Evolutionary conservation across 2,113 vertebrate genomes (phyloP).

Genomic region (Microtus oregoni): DNA sequence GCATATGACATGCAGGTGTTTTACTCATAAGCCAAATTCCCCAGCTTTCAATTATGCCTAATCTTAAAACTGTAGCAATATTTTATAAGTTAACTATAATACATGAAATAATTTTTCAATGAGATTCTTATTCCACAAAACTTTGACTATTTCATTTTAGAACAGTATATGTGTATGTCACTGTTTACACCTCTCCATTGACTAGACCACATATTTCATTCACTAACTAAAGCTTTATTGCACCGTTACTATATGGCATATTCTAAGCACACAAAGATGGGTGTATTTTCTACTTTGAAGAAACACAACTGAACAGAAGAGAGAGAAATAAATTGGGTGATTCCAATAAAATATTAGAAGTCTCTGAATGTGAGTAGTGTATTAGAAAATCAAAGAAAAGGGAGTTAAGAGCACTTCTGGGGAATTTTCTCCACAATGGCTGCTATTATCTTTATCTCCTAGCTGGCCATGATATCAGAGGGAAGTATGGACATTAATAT

Average conservation of each 20-base stretch:
- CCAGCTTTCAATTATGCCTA: neutral
- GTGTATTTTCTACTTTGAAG: neutral
- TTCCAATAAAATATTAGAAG: neutral
- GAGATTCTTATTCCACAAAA: neutral
- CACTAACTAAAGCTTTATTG: neutral
- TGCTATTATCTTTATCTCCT: neutral
- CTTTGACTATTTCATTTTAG: neutral
- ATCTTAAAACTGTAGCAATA: neutral
- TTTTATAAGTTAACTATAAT: neutral
- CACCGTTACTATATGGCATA: neutral
- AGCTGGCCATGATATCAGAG: neutral
- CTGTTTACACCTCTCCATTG: neutral
- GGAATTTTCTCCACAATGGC: too few relatives aligned
- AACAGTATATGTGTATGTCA: too few relatives aligned
- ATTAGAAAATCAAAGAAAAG: neutral
- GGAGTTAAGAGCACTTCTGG: neutral
- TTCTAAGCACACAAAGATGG: neutral
- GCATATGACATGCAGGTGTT: neutral
- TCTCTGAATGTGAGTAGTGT: neutral
- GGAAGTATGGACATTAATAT: neutral
- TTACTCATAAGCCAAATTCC: neutral
- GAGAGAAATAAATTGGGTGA: neutral
- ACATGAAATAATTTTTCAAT: neutral
- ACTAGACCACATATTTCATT: neutral
- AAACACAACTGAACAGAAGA: neutral